Base-by-base conservation (phyloP, 2,797 vertebrate species). In the Lates japonicus region DNA sequence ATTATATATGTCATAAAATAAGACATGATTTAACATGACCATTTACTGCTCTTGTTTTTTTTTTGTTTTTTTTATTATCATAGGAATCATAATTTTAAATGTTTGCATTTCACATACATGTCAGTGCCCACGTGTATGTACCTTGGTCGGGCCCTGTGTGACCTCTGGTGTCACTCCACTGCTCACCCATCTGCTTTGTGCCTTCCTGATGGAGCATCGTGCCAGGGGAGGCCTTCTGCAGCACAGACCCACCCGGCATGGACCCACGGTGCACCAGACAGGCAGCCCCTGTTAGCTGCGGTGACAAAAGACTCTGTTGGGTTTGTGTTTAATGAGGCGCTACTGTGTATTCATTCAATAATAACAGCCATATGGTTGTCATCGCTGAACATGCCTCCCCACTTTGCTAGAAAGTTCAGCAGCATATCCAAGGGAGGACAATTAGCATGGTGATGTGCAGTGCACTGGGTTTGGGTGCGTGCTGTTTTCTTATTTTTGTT, bases 321-420 rank as follows among this genome's bases (percentile, higher is more conserved):
- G 64, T 88, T 89, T 76, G 85, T 84, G 91, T 80, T 87, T 90
- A 94, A 94, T 94, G 91, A 93, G 90, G 82, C 88, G 35, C 80
- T 87, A 60, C 86, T 70, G 81, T 89, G 88, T 89, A 89, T 90
- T 86, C 87, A 80, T 87, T 91, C 82, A 87, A 74, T 90, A 91
- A 93, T 88, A 91, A 83, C 73, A 76, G 82, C 91, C 92, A 94
- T 91, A 92, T 93, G 93, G 93, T 76, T 90, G 90, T 90, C 90
- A 88, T 78, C 68, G 13, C 74, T 49, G 61, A 91, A 94, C 90
- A 92, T 86, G 88, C 88, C 89, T 88, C 82, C 76, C 71, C 81
- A 83, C 71, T 92, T 91, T 85, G 71, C 69, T 49, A 22, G 60
- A 88, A 86, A 83, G 70, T 92, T 90, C 51, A 4, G 61, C 63